phyloP scores from a whole-genome alignment of 2,888 invertebrate species.

The Neuroscelio doddi region DNA sequence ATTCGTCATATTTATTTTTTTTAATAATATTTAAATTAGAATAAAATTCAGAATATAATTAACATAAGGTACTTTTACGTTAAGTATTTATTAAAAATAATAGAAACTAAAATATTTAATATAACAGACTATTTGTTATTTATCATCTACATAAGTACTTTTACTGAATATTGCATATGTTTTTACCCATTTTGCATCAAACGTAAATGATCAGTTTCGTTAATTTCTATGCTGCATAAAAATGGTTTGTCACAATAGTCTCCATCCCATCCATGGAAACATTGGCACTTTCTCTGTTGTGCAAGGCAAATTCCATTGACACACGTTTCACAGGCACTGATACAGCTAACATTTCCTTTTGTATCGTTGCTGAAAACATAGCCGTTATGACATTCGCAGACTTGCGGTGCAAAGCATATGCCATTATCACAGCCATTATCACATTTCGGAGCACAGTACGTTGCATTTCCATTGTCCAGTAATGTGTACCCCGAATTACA shows the following conservation, averaged over 20 bases:
- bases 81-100: too few species aligned
- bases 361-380: slow-evolving; percentile 44
- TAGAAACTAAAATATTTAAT: too few species aligned
- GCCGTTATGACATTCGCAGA: slow-evolving; percentile 57
- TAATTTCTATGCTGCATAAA: neutral
- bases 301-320: slow-evolving; percentile 25
- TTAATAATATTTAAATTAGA: too few species aligned
- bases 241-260: slow-evolving; percentile 41
- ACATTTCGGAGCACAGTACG: slow-evolving; percentile 78
- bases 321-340: slow-evolving; percentile 25
- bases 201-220: neutral
- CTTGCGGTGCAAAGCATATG: slow-evolving; percentile 57
- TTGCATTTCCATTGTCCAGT: slow-evolving; percentile 45
- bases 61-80: too few species aligned
- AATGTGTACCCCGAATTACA: slow-evolving; percentile 58
- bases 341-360: slow-evolving; percentile 21
- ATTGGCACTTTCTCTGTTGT: slow-evolving; percentile 32
- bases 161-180: too few species aligned
- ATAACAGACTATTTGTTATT: too few species aligned
- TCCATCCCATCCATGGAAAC: slow-evolving; percentile 55
- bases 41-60: too few species aligned
- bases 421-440: slow-evolving; percentile 73
- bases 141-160: too few species aligned
- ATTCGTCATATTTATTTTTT: too few species aligned
- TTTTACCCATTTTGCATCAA: neutral